A percentile compares a stretch with the other conserved stretches of the same genome.
phyloP scores from a whole-genome alignment of 1,140 invertebrate species.

The Chelonus insularis region DNA sequence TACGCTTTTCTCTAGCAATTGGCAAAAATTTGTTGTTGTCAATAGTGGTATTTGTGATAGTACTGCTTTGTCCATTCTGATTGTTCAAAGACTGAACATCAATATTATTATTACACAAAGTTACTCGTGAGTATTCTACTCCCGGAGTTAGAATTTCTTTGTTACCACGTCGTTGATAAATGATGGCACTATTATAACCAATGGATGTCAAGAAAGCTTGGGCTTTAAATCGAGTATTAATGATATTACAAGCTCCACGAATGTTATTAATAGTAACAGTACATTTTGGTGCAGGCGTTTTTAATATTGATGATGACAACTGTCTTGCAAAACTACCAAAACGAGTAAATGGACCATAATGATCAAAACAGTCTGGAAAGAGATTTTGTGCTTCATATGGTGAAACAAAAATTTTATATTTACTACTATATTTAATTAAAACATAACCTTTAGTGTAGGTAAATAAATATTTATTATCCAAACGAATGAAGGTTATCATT shows the following conservation, averaged over 20 bases:
- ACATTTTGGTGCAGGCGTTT: not conserved
- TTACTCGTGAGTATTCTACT: not conserved
- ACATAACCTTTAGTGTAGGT: not conserved
- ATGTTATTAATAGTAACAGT: not conserved
- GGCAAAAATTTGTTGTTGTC: not conserved
- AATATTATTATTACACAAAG: not conserved
- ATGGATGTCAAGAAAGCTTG: not conserved
- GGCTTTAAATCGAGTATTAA: not conserved
- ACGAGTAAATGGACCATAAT: not conserved
- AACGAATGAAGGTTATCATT: not conserved
- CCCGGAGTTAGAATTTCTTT: not conserved
- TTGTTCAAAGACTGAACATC: too few relatives aligned
- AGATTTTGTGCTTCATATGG: conserved; percentile 7
- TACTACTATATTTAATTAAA: not conserved
- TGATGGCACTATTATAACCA: conserved; percentile 1
- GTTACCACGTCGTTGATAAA: not conserved
- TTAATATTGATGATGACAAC: not conserved
- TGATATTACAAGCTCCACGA: not conserved
- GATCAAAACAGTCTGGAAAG: not conserved
- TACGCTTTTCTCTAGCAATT: not conserved
- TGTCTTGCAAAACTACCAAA: not conserved
- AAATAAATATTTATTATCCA: not conserved
- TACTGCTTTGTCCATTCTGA: too few relatives aligned
- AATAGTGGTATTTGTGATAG: not conserved
- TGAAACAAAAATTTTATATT: not conserved